Evolutionary conservation across 2,888 invertebrate genomes (phyloP).

Genomic region (Drosophila birchii): DNA sequence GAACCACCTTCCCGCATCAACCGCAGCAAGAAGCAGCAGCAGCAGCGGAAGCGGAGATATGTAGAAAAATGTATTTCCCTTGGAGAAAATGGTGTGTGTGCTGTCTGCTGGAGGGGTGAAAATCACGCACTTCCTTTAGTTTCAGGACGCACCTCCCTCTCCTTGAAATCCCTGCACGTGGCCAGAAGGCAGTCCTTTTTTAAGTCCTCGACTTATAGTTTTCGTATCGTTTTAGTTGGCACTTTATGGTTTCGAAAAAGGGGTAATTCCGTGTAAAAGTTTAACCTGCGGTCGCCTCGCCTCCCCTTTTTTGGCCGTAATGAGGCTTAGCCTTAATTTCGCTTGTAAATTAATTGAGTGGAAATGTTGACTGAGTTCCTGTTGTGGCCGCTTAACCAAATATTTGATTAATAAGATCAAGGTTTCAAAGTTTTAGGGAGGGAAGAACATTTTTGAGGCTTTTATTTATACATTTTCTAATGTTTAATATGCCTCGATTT

Average conservation of each 20-base stretch:
- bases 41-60: constrained; percentile 35
- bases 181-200: constrained; percentile 35
- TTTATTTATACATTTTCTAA: neutral
- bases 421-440: neutral
- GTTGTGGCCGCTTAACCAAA: constrained; percentile 23
- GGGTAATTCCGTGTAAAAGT: constrained; percentile 54
- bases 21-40: constrained; percentile 11
- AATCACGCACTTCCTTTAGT: constrained; percentile 49
- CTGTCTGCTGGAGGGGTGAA: constrained; percentile 3
- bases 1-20: constrained; percentile 19
- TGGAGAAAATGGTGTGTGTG: constrained; percentile 59
- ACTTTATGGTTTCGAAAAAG: constrained; percentile 29
- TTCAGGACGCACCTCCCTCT: neutral
- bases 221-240: constrained; percentile 43
- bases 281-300: constrained; percentile 39
- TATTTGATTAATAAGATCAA: constrained; percentile 22
- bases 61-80: constrained; percentile 60
- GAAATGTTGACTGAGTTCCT: constrained; percentile 34
- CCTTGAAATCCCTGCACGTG: constrained; percentile 37
- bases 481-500: neutral
- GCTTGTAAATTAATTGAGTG: constrained; percentile 63
- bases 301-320: constrained; percentile 35
- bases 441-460: neutral
- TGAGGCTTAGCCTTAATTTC: constrained; percentile 56
- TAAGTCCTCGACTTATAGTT: constrained; percentile 71